Evolutionary conservation across 2,888 invertebrate species (phyloP).

Genomic region (Synergus gifuensis): DNA sequence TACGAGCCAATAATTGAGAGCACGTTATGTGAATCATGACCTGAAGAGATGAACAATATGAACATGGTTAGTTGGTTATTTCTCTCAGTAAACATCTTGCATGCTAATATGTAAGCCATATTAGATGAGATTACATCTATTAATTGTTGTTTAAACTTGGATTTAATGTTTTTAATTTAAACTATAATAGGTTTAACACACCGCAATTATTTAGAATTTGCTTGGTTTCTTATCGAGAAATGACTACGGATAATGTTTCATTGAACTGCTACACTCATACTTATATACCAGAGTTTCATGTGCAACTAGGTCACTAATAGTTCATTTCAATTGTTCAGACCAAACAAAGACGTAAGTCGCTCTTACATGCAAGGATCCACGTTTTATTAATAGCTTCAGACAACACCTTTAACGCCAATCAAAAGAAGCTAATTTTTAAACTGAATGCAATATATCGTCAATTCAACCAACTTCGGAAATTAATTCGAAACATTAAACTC

Average conservation of each 20-base stretch:
- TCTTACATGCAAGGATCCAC: not conserved
- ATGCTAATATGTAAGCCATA: not conserved
- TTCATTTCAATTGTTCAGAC: conserved; percentile 2
- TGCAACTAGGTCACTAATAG: conserved; percentile 14
- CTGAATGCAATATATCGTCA: not conserved
- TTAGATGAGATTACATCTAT: not conserved
- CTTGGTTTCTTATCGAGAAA: not conserved
- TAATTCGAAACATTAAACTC: too few species aligned
- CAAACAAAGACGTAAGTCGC: not conserved
- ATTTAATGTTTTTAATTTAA: not conserved
- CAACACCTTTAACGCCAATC: not conserved
- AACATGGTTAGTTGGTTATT: not conserved
- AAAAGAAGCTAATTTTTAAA: not conserved
- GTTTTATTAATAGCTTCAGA: not conserved
- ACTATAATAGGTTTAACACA: too few species aligned
- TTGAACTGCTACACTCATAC: not conserved
- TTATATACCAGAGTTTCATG: not conserved
- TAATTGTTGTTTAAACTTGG: not conserved
- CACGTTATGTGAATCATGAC: conserved; percentile 13
- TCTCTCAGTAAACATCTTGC: conserved; percentile 14
- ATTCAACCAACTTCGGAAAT: not conserved
- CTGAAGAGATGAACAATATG: conserved; percentile 1
- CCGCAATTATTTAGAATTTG: not conserved
- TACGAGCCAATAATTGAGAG: conserved; percentile 19
- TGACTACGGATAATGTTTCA: not conserved